Percentiles rank a stretch among this genome's conserved stretches.
These are phyloP conservation scores for Eurypyga helias DNA, from an alignment of 2,113 vertebrate species.

Conservation along the genomic window DNA sequence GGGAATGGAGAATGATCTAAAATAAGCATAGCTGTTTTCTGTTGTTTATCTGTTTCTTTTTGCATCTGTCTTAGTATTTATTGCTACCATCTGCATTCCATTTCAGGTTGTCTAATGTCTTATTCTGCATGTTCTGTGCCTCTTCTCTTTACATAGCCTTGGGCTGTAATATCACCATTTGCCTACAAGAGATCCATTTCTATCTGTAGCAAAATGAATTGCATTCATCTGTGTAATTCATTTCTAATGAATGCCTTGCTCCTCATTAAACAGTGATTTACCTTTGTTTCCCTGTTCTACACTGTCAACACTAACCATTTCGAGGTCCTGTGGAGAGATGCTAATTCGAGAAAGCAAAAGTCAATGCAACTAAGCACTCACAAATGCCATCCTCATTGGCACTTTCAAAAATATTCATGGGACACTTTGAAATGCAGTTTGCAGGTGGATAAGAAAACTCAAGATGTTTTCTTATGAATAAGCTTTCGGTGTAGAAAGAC, in stretches of 20 bases:
- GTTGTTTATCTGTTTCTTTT: constrained; percentile 55
- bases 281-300: constrained; percentile 63
- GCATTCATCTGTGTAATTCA: constrained; percentile 70
- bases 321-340: constrained; percentile 50
- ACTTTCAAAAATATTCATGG: constrained; percentile 40
- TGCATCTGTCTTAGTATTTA: constrained; percentile 65
- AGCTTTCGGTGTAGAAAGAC: neutral
- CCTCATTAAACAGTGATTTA: constrained; percentile 75
- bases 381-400: neutral
- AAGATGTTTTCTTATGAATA: constrained; percentile 1
- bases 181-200: constrained; percentile 63
- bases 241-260: constrained; percentile 67
- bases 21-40: constrained; percentile 50
- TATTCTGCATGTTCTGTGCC: constrained; percentile 31
- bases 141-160: constrained; percentile 58
- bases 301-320: constrained; percentile 55
- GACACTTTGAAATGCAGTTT: constrained; percentile 14
- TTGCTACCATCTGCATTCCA: constrained; percentile 63
- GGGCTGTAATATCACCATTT: constrained; percentile 61
- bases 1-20: constrained; percentile 46
- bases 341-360: constrained; percentile 62
- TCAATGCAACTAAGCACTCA: neutral
- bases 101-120: constrained; percentile 63
- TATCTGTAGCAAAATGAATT: constrained; percentile 65
- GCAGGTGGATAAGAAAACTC: constrained; percentile 10